Evolutionary conservation across 2,113 vertebrate genomes (phyloP).

Genomic region (Cebidichthys violaceus): DNA sequence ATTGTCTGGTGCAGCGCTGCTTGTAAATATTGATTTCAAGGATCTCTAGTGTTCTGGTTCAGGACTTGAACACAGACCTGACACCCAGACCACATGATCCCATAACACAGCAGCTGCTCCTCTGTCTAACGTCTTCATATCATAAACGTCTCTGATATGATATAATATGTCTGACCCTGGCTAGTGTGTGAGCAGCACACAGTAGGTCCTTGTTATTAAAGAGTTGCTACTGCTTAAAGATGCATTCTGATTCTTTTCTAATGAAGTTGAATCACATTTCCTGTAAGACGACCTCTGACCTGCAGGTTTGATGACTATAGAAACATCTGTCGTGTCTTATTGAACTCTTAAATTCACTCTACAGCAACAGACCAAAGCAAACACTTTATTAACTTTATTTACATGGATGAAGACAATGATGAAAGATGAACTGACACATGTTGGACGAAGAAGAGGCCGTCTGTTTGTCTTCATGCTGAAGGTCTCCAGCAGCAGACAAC

Average conservation of each 20-base stretch:
- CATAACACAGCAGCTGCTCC: conserved; percentile 9
- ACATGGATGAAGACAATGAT: not conserved
- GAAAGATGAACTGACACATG: not conserved
- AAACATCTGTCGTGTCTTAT: too few relatives aligned
- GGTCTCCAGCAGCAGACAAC: conserved; percentile 44
- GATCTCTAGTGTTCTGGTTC: not conserved
- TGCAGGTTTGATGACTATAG: too few relatives aligned
- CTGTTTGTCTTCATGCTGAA: conserved; percentile 16
- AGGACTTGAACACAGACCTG: not conserved
- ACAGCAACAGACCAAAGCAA: not conserved
- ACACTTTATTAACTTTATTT: conserved; percentile 15
- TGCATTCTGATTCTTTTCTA: not conserved
- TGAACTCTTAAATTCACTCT: not conserved
- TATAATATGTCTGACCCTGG: conserved; percentile 31
- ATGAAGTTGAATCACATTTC: not conserved
- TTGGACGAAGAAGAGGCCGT: not conserved
- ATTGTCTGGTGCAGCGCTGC: not conserved
- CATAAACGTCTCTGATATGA: not conserved
- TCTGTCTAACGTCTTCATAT: not conserved
- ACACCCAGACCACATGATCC: conserved; percentile 3
- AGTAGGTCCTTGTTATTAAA: conserved; percentile 46
- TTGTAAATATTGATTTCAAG: conserved; percentile 9
- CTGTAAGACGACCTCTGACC: not conserved
- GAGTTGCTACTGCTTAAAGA: conserved; percentile 4
- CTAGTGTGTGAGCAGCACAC: not conserved